Percentiles rank a stretch among this genome's conserved stretches.
phyloP scores from a whole-genome alignment of 2,888 invertebrate species.

The Latheticus oryzae region DNA sequence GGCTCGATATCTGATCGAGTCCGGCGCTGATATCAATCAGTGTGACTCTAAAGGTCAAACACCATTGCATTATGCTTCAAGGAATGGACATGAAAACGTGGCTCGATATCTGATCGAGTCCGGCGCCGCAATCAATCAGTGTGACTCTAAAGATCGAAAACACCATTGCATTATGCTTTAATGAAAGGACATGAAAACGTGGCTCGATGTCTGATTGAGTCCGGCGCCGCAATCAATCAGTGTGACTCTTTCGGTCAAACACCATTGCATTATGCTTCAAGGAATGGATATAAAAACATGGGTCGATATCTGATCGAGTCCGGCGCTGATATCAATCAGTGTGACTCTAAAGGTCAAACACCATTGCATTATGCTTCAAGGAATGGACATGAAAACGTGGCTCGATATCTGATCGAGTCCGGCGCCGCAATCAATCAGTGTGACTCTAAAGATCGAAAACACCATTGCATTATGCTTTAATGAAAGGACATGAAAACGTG shows the following conservation, averaged over 20 bases:
- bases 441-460: not conserved
- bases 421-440: not conserved
- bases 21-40: too few species aligned
- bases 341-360: not conserved
- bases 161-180: not conserved
- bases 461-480: not conserved
- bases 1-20: too few species aligned
- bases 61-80: not conserved
- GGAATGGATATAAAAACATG: not conserved
- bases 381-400: not conserved
- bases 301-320: not conserved
- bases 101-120: not conserved
- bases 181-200: not conserved
- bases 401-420: not conserved
- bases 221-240: not conserved
- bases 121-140: not conserved
- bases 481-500: not conserved
- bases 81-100: not conserved
- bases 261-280: not conserved
- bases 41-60: too few species aligned
- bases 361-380: not conserved
- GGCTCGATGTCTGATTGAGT: not conserved
- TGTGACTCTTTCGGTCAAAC: slow-evolving; percentile 1
- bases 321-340: not conserved
- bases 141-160: not conserved